Evolutionary conservation across 2,113 vertebrate species (phyloP).

Genomic region (Columba janthina): DNA sequence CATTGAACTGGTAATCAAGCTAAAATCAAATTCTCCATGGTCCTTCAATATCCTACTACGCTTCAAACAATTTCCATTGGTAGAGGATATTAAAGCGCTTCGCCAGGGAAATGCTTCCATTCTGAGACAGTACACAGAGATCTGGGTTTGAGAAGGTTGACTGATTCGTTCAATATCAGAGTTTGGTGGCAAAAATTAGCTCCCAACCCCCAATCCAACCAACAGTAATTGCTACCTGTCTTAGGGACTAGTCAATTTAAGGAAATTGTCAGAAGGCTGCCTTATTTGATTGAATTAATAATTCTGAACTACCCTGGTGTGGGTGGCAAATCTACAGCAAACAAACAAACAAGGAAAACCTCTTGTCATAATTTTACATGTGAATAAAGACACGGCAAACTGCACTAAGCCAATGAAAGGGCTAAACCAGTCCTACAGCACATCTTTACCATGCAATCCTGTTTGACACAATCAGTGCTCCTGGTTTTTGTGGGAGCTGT

Average conservation of each 20-base stretch:
- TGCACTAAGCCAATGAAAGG: not conserved
- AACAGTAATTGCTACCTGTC: not conserved
- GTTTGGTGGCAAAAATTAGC: not conserved
- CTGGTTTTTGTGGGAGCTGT: conserved; percentile 33
- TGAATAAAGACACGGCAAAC: not conserved
- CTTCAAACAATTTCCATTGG: not conserved
- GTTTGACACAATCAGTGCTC: not conserved
- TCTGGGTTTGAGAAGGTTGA: not conserved
- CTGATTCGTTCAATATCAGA: not conserved
- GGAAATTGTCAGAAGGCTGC: not conserved
- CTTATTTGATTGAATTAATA: not conserved
- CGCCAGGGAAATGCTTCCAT: not conserved
- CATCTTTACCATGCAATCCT: not conserved
- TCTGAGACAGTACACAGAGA: not conserved
- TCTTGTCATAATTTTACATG: not conserved
- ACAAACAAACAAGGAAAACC: not conserved
- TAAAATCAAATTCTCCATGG: not conserved
- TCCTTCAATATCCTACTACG: not conserved
- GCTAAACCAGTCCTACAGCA: not conserved
- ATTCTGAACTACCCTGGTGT: not conserved
- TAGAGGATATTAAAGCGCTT: conserved; percentile 16
- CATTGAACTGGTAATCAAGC: not conserved
- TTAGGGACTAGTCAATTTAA: not conserved
- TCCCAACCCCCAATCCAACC: not conserved
- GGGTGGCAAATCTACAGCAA: not conserved